phyloP scores from a whole-genome alignment of 2,888 invertebrate genomes.

The Antheraea yamamai region DNA sequence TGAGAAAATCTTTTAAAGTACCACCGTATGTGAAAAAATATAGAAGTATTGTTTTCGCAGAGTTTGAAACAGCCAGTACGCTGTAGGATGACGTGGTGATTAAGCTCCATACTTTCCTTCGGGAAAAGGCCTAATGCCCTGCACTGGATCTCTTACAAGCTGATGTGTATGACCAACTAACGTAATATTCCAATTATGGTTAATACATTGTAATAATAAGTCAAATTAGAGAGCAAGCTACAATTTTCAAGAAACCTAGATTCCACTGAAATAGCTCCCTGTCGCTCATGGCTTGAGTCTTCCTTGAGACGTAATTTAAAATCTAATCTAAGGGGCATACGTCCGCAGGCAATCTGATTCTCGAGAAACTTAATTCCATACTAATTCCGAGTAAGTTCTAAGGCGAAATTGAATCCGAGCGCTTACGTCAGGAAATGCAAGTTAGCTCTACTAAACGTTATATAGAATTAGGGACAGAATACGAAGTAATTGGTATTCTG shows the following conservation, averaged over 20 bases:
- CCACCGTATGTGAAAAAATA: too few species aligned
- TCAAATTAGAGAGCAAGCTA: not conserved
- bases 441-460: not conserved
- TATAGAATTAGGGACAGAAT: not conserved
- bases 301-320: conserved; percentile 57
- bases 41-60: too few species aligned
- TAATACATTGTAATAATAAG: too few species aligned
- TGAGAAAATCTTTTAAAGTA: too few species aligned
- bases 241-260: not conserved
- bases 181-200: too few species aligned
- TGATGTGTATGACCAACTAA: too few species aligned
- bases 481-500: not conserved
- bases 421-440: conserved; percentile 29
- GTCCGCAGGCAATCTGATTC: conserved; percentile 55
- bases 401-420: conserved; percentile 48
- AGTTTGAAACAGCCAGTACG: too few species aligned
- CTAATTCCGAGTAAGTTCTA: conserved; percentile 56
- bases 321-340: conserved; percentile 54
- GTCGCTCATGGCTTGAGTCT: conserved; percentile 22
- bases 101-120: too few species aligned
- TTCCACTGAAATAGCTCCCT: not conserved
- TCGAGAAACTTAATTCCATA: conserved; percentile 58
- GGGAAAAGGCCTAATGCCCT: too few species aligned
- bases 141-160: too few species aligned
- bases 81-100: too few species aligned